Percentiles rank a stretch among this genome's conserved stretches.
These are phyloP conservation scores for Cydia pomonella DNA, from an alignment of 1,140 invertebrate genomes.

Conservation along the genomic window DNA sequence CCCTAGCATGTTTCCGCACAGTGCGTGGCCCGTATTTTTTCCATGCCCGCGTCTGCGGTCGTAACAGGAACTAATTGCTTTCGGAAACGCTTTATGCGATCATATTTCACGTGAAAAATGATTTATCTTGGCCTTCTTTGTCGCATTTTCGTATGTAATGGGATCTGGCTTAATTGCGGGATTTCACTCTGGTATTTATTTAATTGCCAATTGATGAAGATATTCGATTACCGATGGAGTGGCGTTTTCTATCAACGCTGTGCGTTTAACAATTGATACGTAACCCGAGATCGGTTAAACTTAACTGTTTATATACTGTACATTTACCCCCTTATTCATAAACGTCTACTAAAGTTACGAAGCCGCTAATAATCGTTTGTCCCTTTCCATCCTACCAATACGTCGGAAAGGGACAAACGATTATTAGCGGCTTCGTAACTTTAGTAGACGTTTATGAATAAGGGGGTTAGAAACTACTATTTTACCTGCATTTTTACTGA, in stretches of 20 bases:
- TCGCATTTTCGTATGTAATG: slow-evolving; percentile 42
- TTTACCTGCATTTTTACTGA: too few relatives aligned
- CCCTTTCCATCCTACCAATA: too few relatives aligned
- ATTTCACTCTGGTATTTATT: slow-evolving; percentile 16
- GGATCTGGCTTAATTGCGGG: slow-evolving; percentile 19
- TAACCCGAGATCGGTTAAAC: too few relatives aligned
- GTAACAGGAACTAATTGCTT: slow-evolving; percentile 76
- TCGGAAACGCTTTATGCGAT: slow-evolving; percentile 77
- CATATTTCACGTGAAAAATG: slow-evolving; percentile 77
- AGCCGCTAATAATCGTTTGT: too few relatives aligned
- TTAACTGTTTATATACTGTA: too few relatives aligned
- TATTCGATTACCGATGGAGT: slow-evolving; percentile 4
- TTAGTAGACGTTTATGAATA: too few relatives aligned
- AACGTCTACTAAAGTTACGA: too few relatives aligned
- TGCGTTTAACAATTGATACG: too few relatives aligned
- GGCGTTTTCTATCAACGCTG: background rate
- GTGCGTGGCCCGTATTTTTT: slow-evolving; percentile 53
- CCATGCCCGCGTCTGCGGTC: slow-evolving; percentile 59
- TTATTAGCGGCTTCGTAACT: too few relatives aligned
- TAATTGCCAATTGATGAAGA: background rate
- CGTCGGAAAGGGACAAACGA: too few relatives aligned
- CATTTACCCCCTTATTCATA: too few relatives aligned
- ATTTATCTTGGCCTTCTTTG: slow-evolving; percentile 65
- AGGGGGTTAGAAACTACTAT: too few relatives aligned
- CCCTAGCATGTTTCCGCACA: slow-evolving; percentile 34